These are phyloP conservation scores for Pedetes capensis DNA, from an alignment of 2,113 vertebrate species.

Conservation along the genomic window DNA sequence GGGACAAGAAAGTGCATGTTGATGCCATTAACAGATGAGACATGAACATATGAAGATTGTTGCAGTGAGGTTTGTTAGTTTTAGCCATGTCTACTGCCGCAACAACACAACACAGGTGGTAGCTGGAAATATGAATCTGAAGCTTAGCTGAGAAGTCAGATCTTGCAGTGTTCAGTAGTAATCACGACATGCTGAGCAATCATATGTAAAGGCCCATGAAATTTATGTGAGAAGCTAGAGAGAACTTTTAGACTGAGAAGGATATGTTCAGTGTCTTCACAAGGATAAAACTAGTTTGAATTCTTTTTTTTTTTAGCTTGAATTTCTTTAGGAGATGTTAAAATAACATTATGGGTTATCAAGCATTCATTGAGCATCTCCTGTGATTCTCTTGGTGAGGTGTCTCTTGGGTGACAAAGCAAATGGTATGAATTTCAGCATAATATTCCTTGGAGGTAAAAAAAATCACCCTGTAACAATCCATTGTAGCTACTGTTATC, in stretches of 20 bases:
- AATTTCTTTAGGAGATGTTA: conserved; percentile 5
- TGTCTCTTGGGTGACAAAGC: background rate
- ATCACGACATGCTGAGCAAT: background rate
- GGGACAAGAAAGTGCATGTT: background rate
- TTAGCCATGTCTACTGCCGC: background rate
- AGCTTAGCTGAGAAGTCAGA: background rate
- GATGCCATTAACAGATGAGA: background rate
- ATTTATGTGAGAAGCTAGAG: background rate
- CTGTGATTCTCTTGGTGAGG: background rate
- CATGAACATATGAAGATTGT: background rate
- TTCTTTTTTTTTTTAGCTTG: background rate
- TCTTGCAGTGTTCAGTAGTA: background rate
- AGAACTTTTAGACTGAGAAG: background rate
- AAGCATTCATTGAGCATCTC: background rate
- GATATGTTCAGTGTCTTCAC: background rate
- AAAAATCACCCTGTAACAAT: background rate
- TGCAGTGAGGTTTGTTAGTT: background rate
- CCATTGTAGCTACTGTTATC: background rate
- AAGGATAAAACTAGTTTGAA: background rate
- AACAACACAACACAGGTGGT: background rate
- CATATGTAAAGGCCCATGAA: background rate
- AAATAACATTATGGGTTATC: background rate
- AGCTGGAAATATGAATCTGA: background rate
- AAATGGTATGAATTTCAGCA: background rate
- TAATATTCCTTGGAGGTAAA: background rate